Base-by-base conservation (phyloP, 2,888 invertebrate genomes). In the Metopia argyrocephala region DNA sequence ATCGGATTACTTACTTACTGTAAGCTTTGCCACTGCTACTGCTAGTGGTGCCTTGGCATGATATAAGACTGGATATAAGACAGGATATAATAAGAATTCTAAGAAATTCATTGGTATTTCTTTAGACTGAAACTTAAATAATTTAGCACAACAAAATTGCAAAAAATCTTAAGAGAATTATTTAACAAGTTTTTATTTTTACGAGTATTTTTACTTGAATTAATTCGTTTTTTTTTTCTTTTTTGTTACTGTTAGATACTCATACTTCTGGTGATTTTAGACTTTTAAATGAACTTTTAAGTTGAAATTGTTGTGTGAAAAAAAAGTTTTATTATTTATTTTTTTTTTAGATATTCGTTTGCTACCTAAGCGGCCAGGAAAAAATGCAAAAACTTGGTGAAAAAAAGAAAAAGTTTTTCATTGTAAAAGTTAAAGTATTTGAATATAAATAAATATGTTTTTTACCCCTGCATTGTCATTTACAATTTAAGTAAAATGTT, bases 101-200 rank as follows among this genome's bases (percentile, higher is more conserved):
- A 45, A 21, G 18, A 28, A 28, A 50, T 20, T 18, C 54, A 54
- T 25, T n/a, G n/a, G 38, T n/a, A 50, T 54, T 18, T 56, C 21
- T 12, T 38, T 12, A 38, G 12, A 12, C 38, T 12, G 15, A 9
- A 12, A 15, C 15, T 38, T 20, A 64, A 46, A n/a, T n/a, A n/a
- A n/a, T n/a, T n/a, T 27, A 68, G 27, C 56, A 45, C 18, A 27
- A 28, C 27, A 45, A 9, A 12, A 45, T 57, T 57, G 27, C 46
- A 68, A 68, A 27, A 46, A 46, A 12, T 68, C 21, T 52, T 52
- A 18, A 31, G 25, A 27, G 71, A 62, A 71, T 73, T 73, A 62
- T 64, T 62, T 64, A 64, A 46, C 28, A 70, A 71, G 54, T 54
- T 62, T 52, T 9, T 9, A 31, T 38, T 46, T 61, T n/a, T 9